A percentile compares a stretch with the other conserved stretches of the same genome.
Conservation (phyloP, 2,797 vertebrate genomes). For the Hippoglossus hippoglossus region DNA sequence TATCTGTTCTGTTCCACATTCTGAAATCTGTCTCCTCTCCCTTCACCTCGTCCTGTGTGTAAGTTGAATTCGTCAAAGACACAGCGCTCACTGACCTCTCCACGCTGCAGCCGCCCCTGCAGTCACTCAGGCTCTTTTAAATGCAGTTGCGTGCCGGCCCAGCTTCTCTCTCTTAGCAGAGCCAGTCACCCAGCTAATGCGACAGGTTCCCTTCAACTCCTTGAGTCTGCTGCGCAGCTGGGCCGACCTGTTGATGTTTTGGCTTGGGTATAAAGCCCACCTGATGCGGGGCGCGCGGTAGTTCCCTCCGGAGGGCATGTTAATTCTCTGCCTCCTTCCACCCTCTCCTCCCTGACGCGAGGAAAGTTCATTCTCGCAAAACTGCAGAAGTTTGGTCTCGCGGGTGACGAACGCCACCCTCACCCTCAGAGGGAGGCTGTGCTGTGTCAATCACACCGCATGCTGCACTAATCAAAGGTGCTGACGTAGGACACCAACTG, state of each 20-base stretch:
- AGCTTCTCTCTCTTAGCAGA: constrained; percentile 41
- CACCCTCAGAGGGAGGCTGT: constrained; percentile 27
- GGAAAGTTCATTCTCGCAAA: constrained; percentile 30
- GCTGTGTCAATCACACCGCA: constrained; percentile 54
- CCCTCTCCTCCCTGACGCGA: neutral
- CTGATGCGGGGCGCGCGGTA: constrained; percentile 52
- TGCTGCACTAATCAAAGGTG: constrained; percentile 73
- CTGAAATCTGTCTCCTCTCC: constrained; percentile 34
- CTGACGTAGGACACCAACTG: constrained; percentile 82
- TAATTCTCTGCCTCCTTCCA: constrained; percentile 44
- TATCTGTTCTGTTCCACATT: constrained; percentile 34
- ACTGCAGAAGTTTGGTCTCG: constrained; percentile 18
- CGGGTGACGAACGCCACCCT: constrained; percentile 18
- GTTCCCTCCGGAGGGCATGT: constrained; percentile 43
- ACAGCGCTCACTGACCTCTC: neutral
- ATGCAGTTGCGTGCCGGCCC: constrained; percentile 32
- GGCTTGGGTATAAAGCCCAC: constrained; percentile 57
- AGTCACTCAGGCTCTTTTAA: constrained; percentile 24
- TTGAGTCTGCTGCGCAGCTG: constrained; percentile 54
- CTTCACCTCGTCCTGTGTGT: constrained; percentile 19
- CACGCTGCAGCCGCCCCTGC: neutral
- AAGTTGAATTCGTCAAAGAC: constrained; percentile 29
- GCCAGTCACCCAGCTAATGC: constrained; percentile 63
- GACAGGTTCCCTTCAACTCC: constrained; percentile 56
- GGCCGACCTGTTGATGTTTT: constrained; percentile 59